Conservation (phyloP, 2,888 invertebrate genomes). For the Erebia aethiops region DNA sequence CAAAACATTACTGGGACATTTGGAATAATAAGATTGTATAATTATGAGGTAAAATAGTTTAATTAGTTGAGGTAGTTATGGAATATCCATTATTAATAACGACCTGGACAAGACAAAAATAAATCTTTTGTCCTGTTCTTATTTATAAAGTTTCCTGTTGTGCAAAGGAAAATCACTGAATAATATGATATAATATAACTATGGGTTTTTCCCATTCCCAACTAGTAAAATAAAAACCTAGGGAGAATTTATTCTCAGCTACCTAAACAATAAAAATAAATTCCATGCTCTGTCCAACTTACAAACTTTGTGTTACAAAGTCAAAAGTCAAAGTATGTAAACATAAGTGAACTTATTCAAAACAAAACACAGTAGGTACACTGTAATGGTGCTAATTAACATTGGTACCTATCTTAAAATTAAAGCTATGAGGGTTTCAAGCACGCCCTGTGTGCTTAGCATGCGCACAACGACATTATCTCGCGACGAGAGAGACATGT, state of each 20-base stretch:
- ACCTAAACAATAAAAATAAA: neutral
- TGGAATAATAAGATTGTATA: too few relatives aligned
- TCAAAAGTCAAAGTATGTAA: too few relatives aligned
- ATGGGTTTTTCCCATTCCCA: neutral
- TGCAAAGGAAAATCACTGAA: constrained; percentile 28
- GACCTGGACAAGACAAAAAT: neutral
- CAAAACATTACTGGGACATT: too few relatives aligned
- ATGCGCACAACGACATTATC: too few relatives aligned
- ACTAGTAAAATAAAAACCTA: neutral
- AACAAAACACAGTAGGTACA: too few relatives aligned
- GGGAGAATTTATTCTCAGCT: neutral
- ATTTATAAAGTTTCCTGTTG: constrained; percentile 32
- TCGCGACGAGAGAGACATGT: too few relatives aligned
- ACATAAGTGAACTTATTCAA: too few relatives aligned
- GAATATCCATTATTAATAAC: neutral
- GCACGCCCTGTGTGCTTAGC: too few relatives aligned
- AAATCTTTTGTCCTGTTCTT: constrained; percentile 9
- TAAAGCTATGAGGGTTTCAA: too few relatives aligned
- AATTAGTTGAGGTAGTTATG: neutral
- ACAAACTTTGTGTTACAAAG: neutral
- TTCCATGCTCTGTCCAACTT: neutral
- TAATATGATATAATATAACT: neutral
- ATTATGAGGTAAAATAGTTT: neutral
- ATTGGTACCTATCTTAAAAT: too few relatives aligned
- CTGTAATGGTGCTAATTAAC: too few relatives aligned